A percentile compares a stretch with the other conserved stretches of the same genome.
These are phyloP conservation scores for Autographa gamma DNA, from an alignment of 2,888 invertebrate species.

Conservation along the genomic window DNA sequence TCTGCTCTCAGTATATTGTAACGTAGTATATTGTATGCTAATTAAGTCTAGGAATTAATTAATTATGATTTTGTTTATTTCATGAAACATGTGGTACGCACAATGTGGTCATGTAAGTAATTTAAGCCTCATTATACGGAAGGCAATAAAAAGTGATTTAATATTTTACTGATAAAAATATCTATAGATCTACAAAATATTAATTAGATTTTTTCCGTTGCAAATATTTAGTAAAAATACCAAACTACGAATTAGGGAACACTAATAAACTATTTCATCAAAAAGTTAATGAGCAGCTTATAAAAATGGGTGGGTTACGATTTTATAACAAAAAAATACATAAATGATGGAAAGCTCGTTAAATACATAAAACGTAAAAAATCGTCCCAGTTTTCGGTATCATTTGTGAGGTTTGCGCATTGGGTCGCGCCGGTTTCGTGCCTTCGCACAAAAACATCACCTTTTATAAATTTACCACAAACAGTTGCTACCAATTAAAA, in stretches of 20 bases:
- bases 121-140: background rate
- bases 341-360: constrained; percentile 10
- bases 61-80: background rate
- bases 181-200: background rate
- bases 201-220: background rate
- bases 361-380: constrained; percentile 48
- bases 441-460: constrained; percentile 70
- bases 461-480: constrained; percentile 52
- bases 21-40: background rate
- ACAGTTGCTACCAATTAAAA: constrained; percentile 25
- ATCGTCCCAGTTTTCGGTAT: constrained; percentile 74
- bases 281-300: background rate
- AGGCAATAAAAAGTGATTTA: background rate
- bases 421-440: constrained; percentile 81
- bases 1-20: background rate
- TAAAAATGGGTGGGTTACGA: background rate
- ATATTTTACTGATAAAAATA: background rate
- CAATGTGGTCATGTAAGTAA: background rate
- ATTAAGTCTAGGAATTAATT: background rate
- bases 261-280: background rate
- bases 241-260: background rate
- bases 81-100: background rate
- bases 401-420: constrained; percentile 85
- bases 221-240: background rate
- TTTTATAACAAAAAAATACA: background rate